Evolutionary conservation across 2,888 invertebrate species (phyloP), one percentile per base, ranked within the genome.

Genomic region (Psylliodes chrysocephalus): DNA sequence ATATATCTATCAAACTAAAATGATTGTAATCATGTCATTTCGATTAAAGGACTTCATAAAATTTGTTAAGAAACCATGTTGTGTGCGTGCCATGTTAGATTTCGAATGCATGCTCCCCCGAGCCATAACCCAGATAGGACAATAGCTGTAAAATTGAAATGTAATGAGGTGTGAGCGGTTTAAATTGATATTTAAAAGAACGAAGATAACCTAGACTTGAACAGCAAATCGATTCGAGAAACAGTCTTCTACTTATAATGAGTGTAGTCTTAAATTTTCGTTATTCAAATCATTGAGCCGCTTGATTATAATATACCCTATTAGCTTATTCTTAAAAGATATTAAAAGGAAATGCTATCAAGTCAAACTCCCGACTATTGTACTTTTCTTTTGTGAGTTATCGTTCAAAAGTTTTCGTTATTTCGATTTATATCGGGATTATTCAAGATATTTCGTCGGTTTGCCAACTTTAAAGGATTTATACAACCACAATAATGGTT

Each of bases 181-280:
- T 81, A 82, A 82, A 83, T 83, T 83, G 83, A 83, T 82, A 83
- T 82, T 82, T 82, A 82, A 83, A 82, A 82, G 81, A 82, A 81
- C 80, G 80, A 79, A 81, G 81, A 80, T 81, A 82, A 82, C 82
- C 81, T 81, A 79, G 80, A 80, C 78, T 79, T 75, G 79, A 80
- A 78, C 79, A 79, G 79, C 80, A 81, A 82, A 81, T 79, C 81
- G 82, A 82, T 82, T 82, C 81, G 78, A 80, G 81, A 81, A 81
- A 82, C 81, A 79, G 79, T 80, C 78, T 81, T 77, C 77, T 77
- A 56, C 46, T 56, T 56, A 76, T 81, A 82, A 82, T 81, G 81
- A 81, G 79, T 75, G 73, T 60, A 76, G 73, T 71, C 72, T 72
- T 70, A 68, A 72, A 72, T 74, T 77, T 78, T 75, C 76, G 75